These are phyloP conservation scores for Gibbula magus DNA, from an alignment of 2,888 invertebrate genomes.

Conservation along the genomic window DNA sequence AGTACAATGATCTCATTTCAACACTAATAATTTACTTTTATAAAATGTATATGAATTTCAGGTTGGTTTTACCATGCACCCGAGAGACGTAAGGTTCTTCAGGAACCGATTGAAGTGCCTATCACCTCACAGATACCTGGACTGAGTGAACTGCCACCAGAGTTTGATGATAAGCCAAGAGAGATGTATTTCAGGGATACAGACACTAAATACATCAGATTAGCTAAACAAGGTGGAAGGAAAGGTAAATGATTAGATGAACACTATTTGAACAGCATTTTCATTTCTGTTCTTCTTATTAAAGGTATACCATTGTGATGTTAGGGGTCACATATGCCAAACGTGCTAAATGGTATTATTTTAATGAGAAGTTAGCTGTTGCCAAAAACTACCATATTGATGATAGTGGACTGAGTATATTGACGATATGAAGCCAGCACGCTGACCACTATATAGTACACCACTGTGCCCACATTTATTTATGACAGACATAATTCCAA, in stretches of 20 bases:
- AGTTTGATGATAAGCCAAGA: conserved; percentile 41
- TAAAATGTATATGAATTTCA: conserved; percentile 28
- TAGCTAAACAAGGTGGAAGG: conserved; percentile 73
- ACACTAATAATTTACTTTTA: no score
- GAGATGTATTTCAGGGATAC: conserved; percentile 62
- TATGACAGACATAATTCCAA: no score
- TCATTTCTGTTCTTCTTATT: background rate
- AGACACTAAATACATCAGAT: conserved; percentile 70
- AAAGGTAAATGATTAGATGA: conserved; percentile 50
- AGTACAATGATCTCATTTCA: no score
- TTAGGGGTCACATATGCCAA: no score
- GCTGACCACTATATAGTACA: no score
- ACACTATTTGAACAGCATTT: background rate
- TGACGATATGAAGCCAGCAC: no score
- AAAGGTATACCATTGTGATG: background rate
- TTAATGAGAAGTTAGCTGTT: no score
- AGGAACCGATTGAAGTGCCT: conserved; percentile 59
- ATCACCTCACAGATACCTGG: conserved; percentile 72
- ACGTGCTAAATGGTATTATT: no score
- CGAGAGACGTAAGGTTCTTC: conserved; percentile 44
- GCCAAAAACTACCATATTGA: no score
- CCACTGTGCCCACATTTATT: no score
- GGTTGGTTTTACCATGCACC: conserved; percentile 75
- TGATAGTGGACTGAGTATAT: no score
- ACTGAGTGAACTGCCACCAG: conserved; percentile 57